phyloP scores from a whole-genome alignment of 2,113 vertebrate species.

The Toxostoma redivivum region DNA sequence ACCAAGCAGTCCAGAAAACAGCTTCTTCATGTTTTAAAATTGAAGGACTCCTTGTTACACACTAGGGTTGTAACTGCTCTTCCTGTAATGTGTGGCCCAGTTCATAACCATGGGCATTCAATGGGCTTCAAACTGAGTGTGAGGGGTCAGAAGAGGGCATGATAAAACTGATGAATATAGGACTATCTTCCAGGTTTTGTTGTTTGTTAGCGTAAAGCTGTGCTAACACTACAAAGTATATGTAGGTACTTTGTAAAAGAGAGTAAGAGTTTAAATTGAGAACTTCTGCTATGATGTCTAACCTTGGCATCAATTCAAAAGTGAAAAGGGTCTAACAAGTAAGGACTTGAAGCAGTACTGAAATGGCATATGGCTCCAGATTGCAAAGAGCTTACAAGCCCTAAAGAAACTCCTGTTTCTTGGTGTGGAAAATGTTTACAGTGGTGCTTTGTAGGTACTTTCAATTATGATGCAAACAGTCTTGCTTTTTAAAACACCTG shows the following conservation, averaged over 20 bases:
- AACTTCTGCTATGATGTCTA: slow-evolving; percentile 33
- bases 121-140: not conserved
- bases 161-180: not conserved
- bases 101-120: not conserved
- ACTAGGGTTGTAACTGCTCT: not conserved
- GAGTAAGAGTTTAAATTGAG: not conserved
- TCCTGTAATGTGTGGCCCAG: not conserved
- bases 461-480: not conserved
- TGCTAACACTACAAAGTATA: not conserved
- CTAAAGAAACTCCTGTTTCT: slow-evolving; percentile 40
- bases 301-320: slow-evolving; percentile 33
- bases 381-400: slow-evolving; percentile 36
- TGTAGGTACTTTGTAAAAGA: not conserved
- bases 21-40: not conserved
- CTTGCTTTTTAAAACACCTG: slow-evolving; percentile 4
- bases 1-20: not conserved
- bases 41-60: not conserved
- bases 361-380: slow-evolving; percentile 55
- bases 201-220: not conserved
- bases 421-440: slow-evolving; percentile 37
- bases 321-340: slow-evolving; percentile 18
- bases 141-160: not conserved
- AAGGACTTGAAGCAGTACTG: slow-evolving; percentile 20
- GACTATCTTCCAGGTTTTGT: not conserved
- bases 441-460: slow-evolving; percentile 50